Evolutionary conservation across 2,113 vertebrate species (phyloP).

Genomic region (human (Homo sapiens)): DNA sequence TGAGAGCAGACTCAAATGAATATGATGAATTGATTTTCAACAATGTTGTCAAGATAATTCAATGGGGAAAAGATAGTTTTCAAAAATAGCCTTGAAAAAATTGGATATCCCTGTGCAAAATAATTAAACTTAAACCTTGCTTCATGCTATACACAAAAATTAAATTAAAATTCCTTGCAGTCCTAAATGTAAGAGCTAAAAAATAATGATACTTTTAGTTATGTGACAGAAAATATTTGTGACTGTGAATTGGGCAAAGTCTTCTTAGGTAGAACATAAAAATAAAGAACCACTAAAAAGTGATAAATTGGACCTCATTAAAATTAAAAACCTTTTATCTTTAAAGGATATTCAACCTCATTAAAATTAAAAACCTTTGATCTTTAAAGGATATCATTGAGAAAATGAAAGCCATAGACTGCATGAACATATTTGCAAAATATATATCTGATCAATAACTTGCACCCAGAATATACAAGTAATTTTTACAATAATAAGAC

Average conservation of each 20-base stretch:
- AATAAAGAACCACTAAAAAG: neutral
- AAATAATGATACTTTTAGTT: neutral
- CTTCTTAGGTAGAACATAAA: neutral
- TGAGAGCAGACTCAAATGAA: neutral
- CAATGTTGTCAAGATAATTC: neutral
- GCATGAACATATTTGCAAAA: neutral
- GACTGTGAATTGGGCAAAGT: neutral
- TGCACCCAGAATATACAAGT: neutral
- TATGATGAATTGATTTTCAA: neutral
- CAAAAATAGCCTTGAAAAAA: neutral
- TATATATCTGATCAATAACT: neutral
- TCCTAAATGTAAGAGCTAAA: neutral
- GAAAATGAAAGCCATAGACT: neutral
- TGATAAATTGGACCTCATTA: neutral
- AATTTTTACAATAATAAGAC: neutral
- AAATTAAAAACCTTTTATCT: neutral
- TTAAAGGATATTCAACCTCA: neutral
- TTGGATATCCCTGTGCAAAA: neutral
- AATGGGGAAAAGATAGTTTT: neutral
- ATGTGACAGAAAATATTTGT: neutral
- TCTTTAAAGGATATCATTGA: neutral
- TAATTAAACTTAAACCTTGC: neutral
- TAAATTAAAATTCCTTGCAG: neutral
- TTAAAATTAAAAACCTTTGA: neutral
- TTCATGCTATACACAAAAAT: neutral